These are phyloP conservation scores for Pelobates cultripes DNA, from an alignment of 2,797 vertebrate genomes.

Conservation along the genomic window DNA sequence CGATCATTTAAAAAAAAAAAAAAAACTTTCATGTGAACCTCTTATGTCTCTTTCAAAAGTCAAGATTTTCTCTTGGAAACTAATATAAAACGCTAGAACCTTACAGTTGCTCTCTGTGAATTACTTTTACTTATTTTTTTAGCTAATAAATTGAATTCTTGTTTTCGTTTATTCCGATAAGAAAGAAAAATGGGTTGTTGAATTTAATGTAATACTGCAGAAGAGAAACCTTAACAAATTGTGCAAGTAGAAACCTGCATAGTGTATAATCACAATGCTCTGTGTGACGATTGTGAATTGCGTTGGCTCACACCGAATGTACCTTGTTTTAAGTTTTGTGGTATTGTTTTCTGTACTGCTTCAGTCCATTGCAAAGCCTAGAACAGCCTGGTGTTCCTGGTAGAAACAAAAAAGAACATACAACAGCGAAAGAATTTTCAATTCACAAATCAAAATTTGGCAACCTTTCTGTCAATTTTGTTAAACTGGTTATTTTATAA, in stretches of 20 bases:
- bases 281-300: conserved; percentile 68
- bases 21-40: conserved; percentile 56
- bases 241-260: neutral
- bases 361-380: conserved; percentile 76
- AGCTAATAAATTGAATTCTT: no score
- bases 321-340: conserved; percentile 70
- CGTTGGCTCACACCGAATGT: conserved; percentile 63
- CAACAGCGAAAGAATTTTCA: conserved; percentile 83
- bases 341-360: conserved; percentile 72
- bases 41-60: conserved; percentile 57
- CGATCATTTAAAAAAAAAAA: neutral
- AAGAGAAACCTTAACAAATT: neutral
- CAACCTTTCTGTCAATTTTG: conserved; percentile 82
- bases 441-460: conserved; percentile 78
- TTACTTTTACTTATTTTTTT: conserved; percentile 13
- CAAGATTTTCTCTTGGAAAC: conserved; percentile 57
- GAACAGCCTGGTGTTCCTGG: conserved; percentile 82
- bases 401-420: conserved; percentile 73
- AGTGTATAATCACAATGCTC: conserved; percentile 58
- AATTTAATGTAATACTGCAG: neutral
- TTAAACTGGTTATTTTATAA: conserved; percentile 95
- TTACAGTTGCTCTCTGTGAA: conserved; percentile 61
- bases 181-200: neutral
- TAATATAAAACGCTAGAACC: conserved; percentile 64
- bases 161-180: neutral